A percentile compares a stretch with the other conserved stretches of the same genome.
These are phyloP conservation scores for Micoletzkya japonica DNA, from an alignment of 2,888 invertebrate species.

Conservation along the genomic window DNA sequence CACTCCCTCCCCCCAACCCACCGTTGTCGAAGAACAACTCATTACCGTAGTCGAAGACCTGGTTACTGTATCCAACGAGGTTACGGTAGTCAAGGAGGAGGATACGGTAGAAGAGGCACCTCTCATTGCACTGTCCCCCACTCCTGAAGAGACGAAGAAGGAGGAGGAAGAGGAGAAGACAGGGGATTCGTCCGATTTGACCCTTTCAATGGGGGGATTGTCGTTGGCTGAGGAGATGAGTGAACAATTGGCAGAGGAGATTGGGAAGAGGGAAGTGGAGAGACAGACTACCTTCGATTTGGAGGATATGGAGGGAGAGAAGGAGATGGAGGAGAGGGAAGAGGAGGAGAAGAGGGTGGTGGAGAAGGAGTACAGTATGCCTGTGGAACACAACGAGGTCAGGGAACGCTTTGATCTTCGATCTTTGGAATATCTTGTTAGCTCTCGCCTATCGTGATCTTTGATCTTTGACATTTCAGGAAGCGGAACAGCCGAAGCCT, in stretches of 20 bases:
- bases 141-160: too few relatives aligned
- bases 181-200: background rate
- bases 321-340: constrained; percentile 10
- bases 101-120: constrained; percentile 14
- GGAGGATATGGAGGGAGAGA: constrained; percentile 8
- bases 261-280: constrained; percentile 3
- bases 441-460: background rate
- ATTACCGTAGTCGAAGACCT: background rate
- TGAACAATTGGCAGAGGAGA: background rate
- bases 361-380: background rate
- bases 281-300: too few relatives aligned
- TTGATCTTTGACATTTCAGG: constrained; percentile 3
- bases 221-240: constrained; percentile 17
- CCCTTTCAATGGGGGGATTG: background rate
- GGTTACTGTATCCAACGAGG: background rate
- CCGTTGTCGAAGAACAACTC: background rate
- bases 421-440: constrained; percentile 4
- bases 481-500: background rate
- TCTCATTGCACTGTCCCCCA: constrained; percentile 3
- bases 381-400: background rate
- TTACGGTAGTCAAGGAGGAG: constrained; percentile 5
- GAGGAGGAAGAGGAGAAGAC: background rate
- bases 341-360: background rate
- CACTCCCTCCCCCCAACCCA: background rate
- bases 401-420: constrained; percentile 9